phyloP scores from a whole-genome alignment of 2,888 invertebrate species.

The Cinara cedri region DNA sequence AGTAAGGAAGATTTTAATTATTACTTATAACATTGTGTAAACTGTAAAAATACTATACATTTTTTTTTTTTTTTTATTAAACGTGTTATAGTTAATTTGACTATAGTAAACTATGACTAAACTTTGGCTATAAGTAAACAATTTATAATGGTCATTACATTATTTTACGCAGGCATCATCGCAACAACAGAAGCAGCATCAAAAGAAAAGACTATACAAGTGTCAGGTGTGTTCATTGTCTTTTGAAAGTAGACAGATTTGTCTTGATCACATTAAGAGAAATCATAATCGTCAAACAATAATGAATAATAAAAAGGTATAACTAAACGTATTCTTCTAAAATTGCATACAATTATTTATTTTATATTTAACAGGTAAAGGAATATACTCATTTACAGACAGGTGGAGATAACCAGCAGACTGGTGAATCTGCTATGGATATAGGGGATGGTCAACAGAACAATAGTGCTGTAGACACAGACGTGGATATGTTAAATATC shows the following conservation, averaged over 20 bases:
- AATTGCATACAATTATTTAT: too few species aligned
- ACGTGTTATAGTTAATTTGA: too few species aligned
- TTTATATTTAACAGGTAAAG: too few species aligned
- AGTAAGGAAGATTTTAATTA: too few species aligned
- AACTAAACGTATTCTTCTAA: too few species aligned
- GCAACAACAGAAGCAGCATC: neutral
- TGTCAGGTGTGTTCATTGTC: slow-evolving; percentile 58
- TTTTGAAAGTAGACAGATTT: slow-evolving; percentile 55
- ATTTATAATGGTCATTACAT: neutral
- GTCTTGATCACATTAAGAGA: slow-evolving; percentile 57
- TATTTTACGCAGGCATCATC: neutral
- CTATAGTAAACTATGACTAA: neutral
- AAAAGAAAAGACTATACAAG: slow-evolving; percentile 45
- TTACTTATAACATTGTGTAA: neutral
- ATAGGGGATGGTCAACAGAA: too few species aligned
- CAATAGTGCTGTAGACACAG: too few species aligned
- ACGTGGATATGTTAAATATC: neutral
- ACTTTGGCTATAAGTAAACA: neutral
- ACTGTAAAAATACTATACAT: neutral
- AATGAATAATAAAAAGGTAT: too few species aligned
- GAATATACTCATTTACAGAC: too few species aligned
- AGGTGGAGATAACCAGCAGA: too few species aligned
- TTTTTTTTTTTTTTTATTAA: neutral
- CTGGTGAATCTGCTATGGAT: too few species aligned
- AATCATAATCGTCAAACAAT: slow-evolving; percentile 39